Conservation (phyloP, 2,113 vertebrate species). For the Ceuthmochares aereus region DNA sequence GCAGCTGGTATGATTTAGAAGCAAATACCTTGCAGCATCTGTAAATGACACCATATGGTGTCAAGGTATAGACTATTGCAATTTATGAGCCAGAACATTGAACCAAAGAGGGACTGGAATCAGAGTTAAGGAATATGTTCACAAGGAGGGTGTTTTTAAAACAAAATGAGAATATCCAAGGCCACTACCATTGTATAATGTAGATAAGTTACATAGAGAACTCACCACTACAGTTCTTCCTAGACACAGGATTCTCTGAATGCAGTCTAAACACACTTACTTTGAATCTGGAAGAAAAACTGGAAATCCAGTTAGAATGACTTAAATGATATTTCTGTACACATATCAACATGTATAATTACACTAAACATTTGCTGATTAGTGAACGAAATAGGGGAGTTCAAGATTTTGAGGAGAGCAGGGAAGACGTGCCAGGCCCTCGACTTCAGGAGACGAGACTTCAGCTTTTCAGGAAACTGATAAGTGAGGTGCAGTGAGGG, state of each 20-base stretch:
- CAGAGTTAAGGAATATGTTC: neutral
- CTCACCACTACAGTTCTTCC: neutral
- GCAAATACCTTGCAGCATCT: conserved; percentile 18
- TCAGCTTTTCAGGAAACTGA: neutral
- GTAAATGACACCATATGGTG: neutral
- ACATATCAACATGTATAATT: neutral
- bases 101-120: neutral
- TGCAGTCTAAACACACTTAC: neutral
- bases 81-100: neutral
- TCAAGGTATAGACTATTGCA: neutral
- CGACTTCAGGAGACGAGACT: neutral
- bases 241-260: neutral
- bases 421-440: neutral
- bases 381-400: neutral
- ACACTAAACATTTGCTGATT: neutral
- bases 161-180: neutral
- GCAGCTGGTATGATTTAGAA: conserved; percentile 12
- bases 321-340: neutral
- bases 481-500: neutral
- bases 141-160: neutral
- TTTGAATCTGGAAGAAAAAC: neutral
- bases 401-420: neutral
- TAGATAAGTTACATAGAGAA: neutral
- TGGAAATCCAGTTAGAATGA: neutral
- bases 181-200: neutral